Percentiles rank a stretch among this genome's conserved stretches.
These are phyloP conservation scores for Blera fallax DNA, from an alignment of 2,888 invertebrate species.

Conservation along the genomic window DNA sequence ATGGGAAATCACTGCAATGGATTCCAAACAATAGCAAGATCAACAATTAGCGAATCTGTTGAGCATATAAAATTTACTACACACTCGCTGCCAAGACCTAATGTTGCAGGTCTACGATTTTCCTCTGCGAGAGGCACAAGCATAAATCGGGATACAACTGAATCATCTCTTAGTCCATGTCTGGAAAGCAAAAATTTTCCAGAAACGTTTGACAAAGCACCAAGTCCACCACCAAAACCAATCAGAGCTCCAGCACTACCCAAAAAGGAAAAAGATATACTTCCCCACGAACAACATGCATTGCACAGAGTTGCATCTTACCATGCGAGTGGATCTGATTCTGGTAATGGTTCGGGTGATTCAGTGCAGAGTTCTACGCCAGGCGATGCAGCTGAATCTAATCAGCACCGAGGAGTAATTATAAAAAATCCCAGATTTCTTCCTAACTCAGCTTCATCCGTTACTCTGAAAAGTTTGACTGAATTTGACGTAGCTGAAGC, in stretches of 20 bases:
- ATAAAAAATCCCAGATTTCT: constrained; percentile 87
- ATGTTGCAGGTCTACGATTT: constrained; percentile 82
- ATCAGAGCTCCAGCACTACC: constrained; percentile 84
- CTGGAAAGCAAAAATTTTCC: constrained; percentile 83
- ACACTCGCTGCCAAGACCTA: constrained; percentile 83
- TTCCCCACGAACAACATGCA: constrained; percentile 81
- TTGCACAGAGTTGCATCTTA: constrained; percentile 85
- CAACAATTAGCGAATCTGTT: constrained; percentile 76
- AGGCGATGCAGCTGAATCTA: constrained; percentile 81
- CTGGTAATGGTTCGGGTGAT: constrained; percentile 94
- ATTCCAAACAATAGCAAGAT: constrained; percentile 80
- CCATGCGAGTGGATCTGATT: constrained; percentile 93
- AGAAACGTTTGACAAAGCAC: constrained; percentile 83
- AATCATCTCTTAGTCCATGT: constrained; percentile 83
- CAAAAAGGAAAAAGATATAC: constrained; percentile 77
- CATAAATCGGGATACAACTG: constrained; percentile 85
- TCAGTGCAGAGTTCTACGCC: constrained; percentile 88
- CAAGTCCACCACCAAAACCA: constrained; percentile 85
- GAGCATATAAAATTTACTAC: constrained; percentile 83
- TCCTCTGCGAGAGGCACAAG: constrained; percentile 82
- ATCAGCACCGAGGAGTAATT: constrained; percentile 84
- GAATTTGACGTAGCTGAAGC: constrained; percentile 87
- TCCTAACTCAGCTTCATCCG: constrained; percentile 85
- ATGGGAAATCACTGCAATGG: constrained; percentile 75
- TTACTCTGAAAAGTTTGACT: constrained; percentile 85